Evolutionary conservation across 2,113 vertebrate species (phyloP), one percentile per base, ranked within the genome.

Genomic region (Plestiodon gilberti): DNA sequence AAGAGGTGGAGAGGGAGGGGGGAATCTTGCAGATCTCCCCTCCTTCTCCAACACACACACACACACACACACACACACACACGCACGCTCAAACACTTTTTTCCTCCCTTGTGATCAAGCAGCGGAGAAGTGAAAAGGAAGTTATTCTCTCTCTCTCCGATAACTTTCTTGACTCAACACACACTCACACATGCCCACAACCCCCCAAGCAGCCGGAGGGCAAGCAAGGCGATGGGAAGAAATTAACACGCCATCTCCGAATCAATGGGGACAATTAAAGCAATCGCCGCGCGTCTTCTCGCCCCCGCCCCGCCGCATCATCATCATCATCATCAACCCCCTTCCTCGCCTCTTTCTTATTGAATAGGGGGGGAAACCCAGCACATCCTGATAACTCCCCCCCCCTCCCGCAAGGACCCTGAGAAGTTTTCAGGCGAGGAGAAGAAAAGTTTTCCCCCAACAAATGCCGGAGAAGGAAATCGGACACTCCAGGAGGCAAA

Each of bases 151-250:
- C 18, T 61, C 76, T 38, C 76, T 91, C 90, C 85, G 43, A 86
- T 89, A 94, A 94, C 94, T 95, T 95, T 92, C 83, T 48, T 14
- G 57, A 83, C 82, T 57, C 71, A 43, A 75, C 93, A n/a, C 90
- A 89, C 89, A 69, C 90, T 10, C 61, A 30, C 55, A 57, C 55
- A n/a, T 92, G 70, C 79, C 61, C 3, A 13, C 11, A 22, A 18
- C 33, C 84, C 52, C 71, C 79, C 6, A 2, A 22, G 71, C 71
- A 78, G 90, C 94, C 94, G 95, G 95, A 95, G 95, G 94, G 92
- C 93, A 61, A 86, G 92, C 93, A 91, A 94, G 95, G 95, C 95
- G 93, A 90, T 81, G 94, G 92, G 95, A 95, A 92, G 95, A 94
- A 85, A 95, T 92, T 93, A 93, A 74, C 84, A 65, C 91, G 59